Evolutionary conservation across 2,888 invertebrate species (phyloP), one percentile per base, ranked within the genome.

Genomic region (Cerastis leucographa): DNA sequence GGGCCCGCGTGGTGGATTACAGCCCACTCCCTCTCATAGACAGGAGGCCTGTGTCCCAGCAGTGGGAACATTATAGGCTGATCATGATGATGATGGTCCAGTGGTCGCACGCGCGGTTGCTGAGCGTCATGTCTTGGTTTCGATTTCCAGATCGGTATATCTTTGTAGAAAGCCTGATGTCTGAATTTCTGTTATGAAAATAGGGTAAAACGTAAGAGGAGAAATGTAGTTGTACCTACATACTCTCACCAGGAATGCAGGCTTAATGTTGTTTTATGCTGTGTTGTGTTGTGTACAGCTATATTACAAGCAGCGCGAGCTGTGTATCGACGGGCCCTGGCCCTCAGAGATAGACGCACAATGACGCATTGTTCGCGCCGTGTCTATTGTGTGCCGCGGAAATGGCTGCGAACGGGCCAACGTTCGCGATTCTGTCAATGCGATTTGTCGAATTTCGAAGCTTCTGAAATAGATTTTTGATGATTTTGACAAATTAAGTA

Each of bases 301-400:
- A 51, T 76, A 67, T 49, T 46, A 40, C 70, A 46, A 73, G 70
- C 69, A 80, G 62, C 22, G 61, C 35, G 35, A 35, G 35, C 35
- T n/a, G 67, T 76, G 85, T 85, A 86, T 84, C 83, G 83, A 44
- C 73, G 91, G 82, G 82, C 67, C 79, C 91, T 92, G 92, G 83
- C 61, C 78, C 85, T 74, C 68, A 68, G 85, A 89, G 92, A 92
- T 92, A 92, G 83, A 85, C 84, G 75, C 82, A 92, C 90, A 92
- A 92, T 89, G 84, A 86, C 70, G 84, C 74, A 89, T 92, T 92
- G 92, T 92, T 78, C 78, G 76, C 81, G 67, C 72, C 65, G 77
- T 70, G 69, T 61, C 86, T 80, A 90, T 92, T 92, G 91, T 92
- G 89, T 89, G 74, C 75, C 67, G 80, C 68, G 77, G 78, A 80